Percentiles rank a stretch among this genome's conserved stretches.
Conservation (phyloP, 2,888 invertebrate species). For the Cotesia congregata region DNA sequence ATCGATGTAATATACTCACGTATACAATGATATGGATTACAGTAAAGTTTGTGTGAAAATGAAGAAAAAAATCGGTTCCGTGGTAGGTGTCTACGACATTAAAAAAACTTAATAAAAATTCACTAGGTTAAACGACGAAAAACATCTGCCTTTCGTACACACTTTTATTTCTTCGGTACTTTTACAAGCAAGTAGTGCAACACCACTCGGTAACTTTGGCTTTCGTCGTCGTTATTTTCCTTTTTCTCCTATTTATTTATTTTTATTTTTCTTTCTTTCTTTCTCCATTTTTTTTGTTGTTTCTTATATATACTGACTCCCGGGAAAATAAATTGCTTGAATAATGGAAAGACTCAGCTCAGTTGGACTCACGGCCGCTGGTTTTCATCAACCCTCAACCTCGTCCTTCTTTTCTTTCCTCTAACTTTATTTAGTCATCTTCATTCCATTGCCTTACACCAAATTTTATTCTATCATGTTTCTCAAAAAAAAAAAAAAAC, state of each 20-base stretch:
- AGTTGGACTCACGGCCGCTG: constrained; percentile 48
- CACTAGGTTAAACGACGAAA: not conserved
- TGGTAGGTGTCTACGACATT: not conserved
- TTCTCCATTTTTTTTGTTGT: constrained; percentile 2
- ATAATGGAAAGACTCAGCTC: constrained; percentile 57
- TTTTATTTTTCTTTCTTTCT: constrained; percentile 32
- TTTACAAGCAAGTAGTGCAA: constrained; percentile 4
- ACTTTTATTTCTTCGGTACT: constrained; percentile 20
- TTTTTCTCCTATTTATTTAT: constrained; percentile 46
- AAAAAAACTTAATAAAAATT: not conserved
- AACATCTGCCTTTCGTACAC: not conserved
- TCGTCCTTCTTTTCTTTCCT: constrained; percentile 31
- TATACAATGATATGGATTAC: not conserved
- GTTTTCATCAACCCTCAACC: constrained; percentile 51
- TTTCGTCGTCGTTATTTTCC: constrained; percentile 37
- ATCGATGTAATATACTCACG: not conserved
- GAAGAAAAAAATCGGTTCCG: not conserved
- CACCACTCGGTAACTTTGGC: constrained; percentile 5
- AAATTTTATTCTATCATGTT: not conserved
- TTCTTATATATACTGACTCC: constrained; percentile 25
- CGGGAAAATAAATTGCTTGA: constrained; percentile 59
- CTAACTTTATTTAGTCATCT: constrained; percentile 20
- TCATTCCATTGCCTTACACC: not conserved
- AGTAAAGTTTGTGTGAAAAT: not conserved
- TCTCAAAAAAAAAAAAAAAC: not conserved